These are phyloP conservation scores for Thamnophis elegans DNA, from an alignment of 2,797 vertebrate genomes.

Conservation along the genomic window DNA sequence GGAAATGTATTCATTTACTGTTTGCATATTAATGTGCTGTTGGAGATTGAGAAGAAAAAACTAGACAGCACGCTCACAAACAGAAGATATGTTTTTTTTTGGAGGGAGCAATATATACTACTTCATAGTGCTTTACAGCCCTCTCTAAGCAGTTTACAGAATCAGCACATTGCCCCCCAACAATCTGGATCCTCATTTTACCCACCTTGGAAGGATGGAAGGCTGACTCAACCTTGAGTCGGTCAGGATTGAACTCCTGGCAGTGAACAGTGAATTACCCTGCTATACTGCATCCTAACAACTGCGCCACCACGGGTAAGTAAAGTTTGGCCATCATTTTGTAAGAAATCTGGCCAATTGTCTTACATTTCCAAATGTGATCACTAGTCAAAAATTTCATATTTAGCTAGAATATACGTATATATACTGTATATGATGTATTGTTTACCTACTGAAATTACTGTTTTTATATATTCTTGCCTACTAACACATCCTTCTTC, in stretches of 20 bases:
- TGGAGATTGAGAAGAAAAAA: background rate
- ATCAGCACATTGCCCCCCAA: background rate
- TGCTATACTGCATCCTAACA: background rate
- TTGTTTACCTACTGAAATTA: background rate
- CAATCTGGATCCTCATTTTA: background rate
- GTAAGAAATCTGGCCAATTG: background rate
- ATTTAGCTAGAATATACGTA: background rate
- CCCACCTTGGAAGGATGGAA: background rate
- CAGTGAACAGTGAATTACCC: background rate
- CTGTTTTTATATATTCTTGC: background rate
- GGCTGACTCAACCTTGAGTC: background rate
- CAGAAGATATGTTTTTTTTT: background rate
- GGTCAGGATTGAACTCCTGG: background rate
- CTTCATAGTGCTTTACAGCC: background rate
- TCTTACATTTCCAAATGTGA: too few species aligned
- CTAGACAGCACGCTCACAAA: background rate
- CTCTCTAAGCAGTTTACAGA: background rate
- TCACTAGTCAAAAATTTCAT: background rate
- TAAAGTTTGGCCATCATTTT: background rate
- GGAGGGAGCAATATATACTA: background rate
- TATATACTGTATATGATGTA: too few species aligned
- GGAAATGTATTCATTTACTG: background rate
- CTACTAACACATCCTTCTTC: too few species aligned
- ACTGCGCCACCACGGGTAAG: background rate
- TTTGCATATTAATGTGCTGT: background rate